phyloP scores from a whole-genome alignment of 1,140 invertebrate genomes.

The Musca domestica region DNA sequence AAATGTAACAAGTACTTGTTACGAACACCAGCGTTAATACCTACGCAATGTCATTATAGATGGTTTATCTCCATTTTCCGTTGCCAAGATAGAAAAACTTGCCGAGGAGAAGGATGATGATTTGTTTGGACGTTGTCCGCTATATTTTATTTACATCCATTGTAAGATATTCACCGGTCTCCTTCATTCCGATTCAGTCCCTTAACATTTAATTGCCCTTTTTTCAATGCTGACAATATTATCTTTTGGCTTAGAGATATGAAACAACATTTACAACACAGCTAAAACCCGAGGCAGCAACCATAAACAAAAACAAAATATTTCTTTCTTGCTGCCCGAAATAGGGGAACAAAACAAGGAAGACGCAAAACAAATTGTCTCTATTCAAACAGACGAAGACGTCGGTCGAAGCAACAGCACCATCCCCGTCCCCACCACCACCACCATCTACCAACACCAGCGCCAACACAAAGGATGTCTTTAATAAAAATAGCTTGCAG shows the following conservation, averaged over 20 bases:
- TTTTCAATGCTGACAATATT: conserved; percentile 12
- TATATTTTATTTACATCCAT: too few relatives aligned
- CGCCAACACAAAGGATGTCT: neutral
- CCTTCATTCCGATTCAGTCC: neutral
- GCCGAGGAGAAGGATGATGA: too few relatives aligned
- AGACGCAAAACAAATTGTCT: too few relatives aligned
- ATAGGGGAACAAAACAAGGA: too few relatives aligned
- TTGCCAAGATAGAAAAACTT: neutral
- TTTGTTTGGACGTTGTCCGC: too few relatives aligned
- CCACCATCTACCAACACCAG: too few relatives aligned
- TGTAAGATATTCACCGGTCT: neutral
- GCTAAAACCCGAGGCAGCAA: too few relatives aligned
- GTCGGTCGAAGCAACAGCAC: too few relatives aligned
- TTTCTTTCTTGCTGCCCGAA: too few relatives aligned
- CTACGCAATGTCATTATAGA: neutral
- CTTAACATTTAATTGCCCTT: neutral
- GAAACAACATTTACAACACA: neutral
- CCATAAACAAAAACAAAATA: too few relatives aligned
- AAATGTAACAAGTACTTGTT: conserved; percentile 6
- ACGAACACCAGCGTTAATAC: neutral
- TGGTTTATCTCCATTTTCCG: neutral
- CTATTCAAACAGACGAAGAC: too few relatives aligned
- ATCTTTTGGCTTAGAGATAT: conserved; percentile 4
- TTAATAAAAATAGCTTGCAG: neutral
- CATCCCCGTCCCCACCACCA: too few relatives aligned